Evolutionary conservation across 2,888 invertebrate species (phyloP), one percentile per base, ranked within the genome.

Genomic region (Rhagonycha lutea): DNA sequence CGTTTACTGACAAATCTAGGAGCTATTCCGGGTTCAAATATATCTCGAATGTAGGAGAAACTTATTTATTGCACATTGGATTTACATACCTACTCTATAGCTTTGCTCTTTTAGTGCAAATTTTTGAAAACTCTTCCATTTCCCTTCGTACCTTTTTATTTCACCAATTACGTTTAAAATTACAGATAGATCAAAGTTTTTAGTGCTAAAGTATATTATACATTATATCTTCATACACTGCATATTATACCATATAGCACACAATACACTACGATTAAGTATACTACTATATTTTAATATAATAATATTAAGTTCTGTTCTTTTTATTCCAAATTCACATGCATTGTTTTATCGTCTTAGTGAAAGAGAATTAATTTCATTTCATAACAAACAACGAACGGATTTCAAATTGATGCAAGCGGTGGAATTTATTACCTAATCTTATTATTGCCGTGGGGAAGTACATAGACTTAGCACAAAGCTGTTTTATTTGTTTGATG

Each of bases 41-140:
- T 76, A 61, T 61, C 68, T 29, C 70, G 62, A 23, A 67, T 26
- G 28, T 68, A n/a, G 24, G 68, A 74, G 47, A 72, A 77, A 65
- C 72, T 77, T 77, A 65, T 72, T 77, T 77, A 77, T 77, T 77
- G 74, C 71, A 77, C 65, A 74, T 77, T 71, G 70, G 76, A 69
- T 73, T 76, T 76, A 73, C 75, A 76, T 63, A 69, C n/a, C n/a
- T n/a, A n/a, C 69, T 63, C 69, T 71, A 60, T 74, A 72, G 70
- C 69, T 74, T 69, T 67, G 71, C 71, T 70, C 68, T 68, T 75
- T 74, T 60, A 68, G 74, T 71, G 74, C 71, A 77, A 74, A 77
- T 70, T 76, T 70, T 73, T 26, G 67, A 61, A 32, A 72, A 32
- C 69, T 26, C 14, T 75, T 69, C 63, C 69, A 28, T 72, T 70